phyloP scores from a whole-genome alignment of 2,797 vertebrate species.

The Mastacembelus armatus region DNA sequence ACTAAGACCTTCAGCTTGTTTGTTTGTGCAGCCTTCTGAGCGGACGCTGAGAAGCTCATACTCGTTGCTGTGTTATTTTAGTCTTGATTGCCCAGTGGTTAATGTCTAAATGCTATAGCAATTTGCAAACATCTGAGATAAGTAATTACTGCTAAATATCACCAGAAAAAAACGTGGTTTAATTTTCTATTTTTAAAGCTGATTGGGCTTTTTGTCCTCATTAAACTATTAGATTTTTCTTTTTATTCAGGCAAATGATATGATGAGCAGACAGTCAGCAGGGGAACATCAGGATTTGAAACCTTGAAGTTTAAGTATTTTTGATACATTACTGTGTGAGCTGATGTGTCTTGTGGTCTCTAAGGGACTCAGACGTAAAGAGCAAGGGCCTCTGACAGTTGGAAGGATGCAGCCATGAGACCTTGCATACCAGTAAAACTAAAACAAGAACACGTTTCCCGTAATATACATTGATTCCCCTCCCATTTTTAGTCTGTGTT shows the following conservation, averaged over 20 bases:
- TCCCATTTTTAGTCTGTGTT: slow-evolving; percentile 63
- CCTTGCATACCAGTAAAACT: slow-evolving; percentile 70
- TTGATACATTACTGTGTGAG: slow-evolving; percentile 36
- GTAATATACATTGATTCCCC: slow-evolving; percentile 78
- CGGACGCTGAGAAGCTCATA: slow-evolving; percentile 32
- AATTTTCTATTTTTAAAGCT: slow-evolving; percentile 9
- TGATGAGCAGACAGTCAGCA: background rate
- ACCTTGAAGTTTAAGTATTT: slow-evolving; percentile 17
- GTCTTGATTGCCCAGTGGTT: slow-evolving; percentile 46
- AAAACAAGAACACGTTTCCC: slow-evolving; percentile 80
- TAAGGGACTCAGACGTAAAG: slow-evolving; percentile 60
- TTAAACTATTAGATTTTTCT: background rate
- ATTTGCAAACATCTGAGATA: slow-evolving; percentile 52
- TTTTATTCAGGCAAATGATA: slow-evolving; percentile 15
- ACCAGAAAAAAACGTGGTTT: slow-evolving; percentile 8
- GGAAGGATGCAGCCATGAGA: slow-evolving; percentile 73
- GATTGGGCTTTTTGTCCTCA: background rate
- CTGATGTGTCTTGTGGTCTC: slow-evolving; percentile 50
- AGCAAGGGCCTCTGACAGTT: slow-evolving; percentile 67
- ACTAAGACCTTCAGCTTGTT: slow-evolving; percentile 63
- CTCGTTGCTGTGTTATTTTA: slow-evolving; percentile 62
- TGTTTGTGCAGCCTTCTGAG: slow-evolving; percentile 67
- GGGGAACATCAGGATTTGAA: slow-evolving; percentile 7
- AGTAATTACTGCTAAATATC: slow-evolving; percentile 32
- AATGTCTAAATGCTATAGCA: slow-evolving; percentile 49